These are phyloP conservation scores for Brachystomella parvula DNA, from an alignment of 1,140 invertebrate genomes.

Conservation along the genomic window DNA sequence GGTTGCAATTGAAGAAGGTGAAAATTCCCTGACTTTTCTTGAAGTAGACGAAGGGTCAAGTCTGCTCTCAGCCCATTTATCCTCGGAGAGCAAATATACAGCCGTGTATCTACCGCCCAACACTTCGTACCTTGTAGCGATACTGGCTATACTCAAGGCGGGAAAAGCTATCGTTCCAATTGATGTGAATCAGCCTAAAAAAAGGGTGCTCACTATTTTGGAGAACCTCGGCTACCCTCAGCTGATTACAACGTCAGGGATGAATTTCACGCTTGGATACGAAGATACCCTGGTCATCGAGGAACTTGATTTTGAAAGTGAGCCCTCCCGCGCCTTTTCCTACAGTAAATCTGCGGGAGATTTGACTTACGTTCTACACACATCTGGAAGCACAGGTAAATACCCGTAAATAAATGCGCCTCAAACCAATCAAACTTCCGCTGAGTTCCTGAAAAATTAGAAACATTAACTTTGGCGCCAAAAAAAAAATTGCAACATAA, in stretches of 20 bases:
- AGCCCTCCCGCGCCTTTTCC: too few species aligned
- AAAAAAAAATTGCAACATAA: too few species aligned
- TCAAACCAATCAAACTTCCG: too few species aligned
- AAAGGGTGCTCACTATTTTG: conserved; percentile 5
- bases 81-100: neutral
- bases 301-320: neutral
- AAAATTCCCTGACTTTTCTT: neutral
- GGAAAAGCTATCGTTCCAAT: conserved; percentile 13
- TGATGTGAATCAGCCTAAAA: conserved; percentile 6
- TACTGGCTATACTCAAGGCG: conserved; percentile 14
- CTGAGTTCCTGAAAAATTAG: too few species aligned
- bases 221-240: neutral
- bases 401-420: too few species aligned
- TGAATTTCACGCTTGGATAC: neutral
- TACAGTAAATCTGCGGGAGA: neutral
- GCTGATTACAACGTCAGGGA: conserved; percentile 1
- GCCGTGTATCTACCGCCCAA: neutral
- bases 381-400: neutral
- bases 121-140: neutral
- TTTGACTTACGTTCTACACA: neutral
- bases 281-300: neutral
- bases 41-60: neutral
- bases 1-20: neutral
- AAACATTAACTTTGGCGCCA: too few species aligned
- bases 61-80: neutral